Evolutionary conservation across 2,888 invertebrate genomes (phyloP), one percentile per base, ranked within the genome.

Genomic region (Disparrhopalites patrizii): DNA sequence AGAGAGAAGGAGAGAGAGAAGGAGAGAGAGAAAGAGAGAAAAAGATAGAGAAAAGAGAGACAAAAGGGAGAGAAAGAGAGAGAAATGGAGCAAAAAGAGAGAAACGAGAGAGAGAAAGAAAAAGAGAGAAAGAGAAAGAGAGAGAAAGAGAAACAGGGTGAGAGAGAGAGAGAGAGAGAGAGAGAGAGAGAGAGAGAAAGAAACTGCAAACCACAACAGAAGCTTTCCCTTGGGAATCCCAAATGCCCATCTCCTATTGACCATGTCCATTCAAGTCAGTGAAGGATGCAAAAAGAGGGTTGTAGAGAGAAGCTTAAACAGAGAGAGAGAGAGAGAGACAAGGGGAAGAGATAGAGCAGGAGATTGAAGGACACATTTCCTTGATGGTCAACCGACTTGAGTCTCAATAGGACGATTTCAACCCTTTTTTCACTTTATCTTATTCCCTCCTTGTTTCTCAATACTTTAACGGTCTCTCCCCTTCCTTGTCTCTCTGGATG

Each of bases 241-340:
- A 61, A 61, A 62, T 62, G 62, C 54, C 62, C 62, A 62, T 18
- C 51, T 62, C 28, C 62, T 36, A 60, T 47, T 60, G 47, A 60
- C 60, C 60, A 38, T 61, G 61, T 27, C 51, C 51, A 43, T 31
- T 36, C 43, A 28, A 30, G 10, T 61, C 51, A 40, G 30, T 58
- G 51, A 38, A 61, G 23, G 51, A 51, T 61, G 30, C 30, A 58
- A n/a, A 58, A 38, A 25, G 15, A 23, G 43, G 31, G 4, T n/a
- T n/a, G n/a, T 23, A 47, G 47, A 47, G 47, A 3, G 18, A 25
- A 10, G 13, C 13, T 36, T 36, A 13, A 28, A 4, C 8, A 36
- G 15, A 51, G 51, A 51, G 23, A 51, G 10, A 51, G 3, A 25
- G 2, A 3, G 51, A 25, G 51, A 27, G 27, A 25, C 10, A 1